Evolutionary conservation across 2,113 vertebrate species (phyloP), one percentile per base, ranked within the genome.

Genomic region (Grantiella picta): DNA sequence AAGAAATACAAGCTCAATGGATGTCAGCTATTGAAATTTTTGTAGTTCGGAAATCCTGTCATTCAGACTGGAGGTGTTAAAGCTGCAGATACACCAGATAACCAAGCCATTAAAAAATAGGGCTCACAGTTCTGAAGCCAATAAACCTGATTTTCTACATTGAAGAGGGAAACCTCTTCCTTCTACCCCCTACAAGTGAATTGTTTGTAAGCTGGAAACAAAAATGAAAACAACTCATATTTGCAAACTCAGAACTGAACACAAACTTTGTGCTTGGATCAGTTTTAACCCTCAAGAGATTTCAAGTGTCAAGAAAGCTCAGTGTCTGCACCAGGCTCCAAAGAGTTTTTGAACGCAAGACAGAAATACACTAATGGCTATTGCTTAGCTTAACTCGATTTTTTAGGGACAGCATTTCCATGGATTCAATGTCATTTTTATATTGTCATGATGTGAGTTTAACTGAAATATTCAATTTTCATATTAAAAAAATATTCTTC

Each of bases 1-100:
- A 85, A 59, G 59, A 96, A 96, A 87, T 69, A 71, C 45, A 76
- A 93, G 38, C 71, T 81, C 85, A 63, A 28, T 45, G 86, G 86
- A 83, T 82, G 93, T 92, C 88, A 96, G 40, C 77, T 81, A 85
- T 73, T 88, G 86, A 95, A 87, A 86, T 69, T 66, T 78, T 77
- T 75, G 50, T n/a, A 93, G 56, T 65, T 89, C 4, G 25, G 87
- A 96, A 96, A 96, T 95, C 79, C 91, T 80, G 76, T 82, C 73
- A 83, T 89, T 91, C 76, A 82, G 66, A 35, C 45, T 59, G 52
- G 47, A 95, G 10, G 69, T 82, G 57, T 57, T 77, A 86, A 93
- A 89, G 70, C 50, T 86, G n/a, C 66, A 83, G 82, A 92, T 61
- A 57, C 15, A 84, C 7, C 49, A 73, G 78, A 93, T 80, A 93